Base-by-base conservation (phyloP, 35 echinoderm and acorn worm species). In the Anneissia japonica region DNA sequence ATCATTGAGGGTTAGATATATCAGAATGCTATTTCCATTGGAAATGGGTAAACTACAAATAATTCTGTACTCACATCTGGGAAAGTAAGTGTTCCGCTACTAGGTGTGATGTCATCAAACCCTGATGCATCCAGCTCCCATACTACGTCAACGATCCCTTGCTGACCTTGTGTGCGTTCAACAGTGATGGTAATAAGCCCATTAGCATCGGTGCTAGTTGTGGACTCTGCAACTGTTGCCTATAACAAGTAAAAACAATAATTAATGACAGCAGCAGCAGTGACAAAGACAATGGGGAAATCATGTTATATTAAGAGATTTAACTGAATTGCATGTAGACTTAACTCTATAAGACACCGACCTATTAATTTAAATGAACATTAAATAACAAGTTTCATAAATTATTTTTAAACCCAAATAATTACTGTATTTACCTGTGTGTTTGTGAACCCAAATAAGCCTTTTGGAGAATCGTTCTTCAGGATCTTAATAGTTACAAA, bases 401-500 rank as follows among this genome's bases (percentile, higher is more conserved):
- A n/a, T n/a, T n/a, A n/a, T n/a, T n/a, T n/a, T n/a, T n/a, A n/a
- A n/a, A n/a, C n/a, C n/a, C n/a, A n/a, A n/a, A n/a, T n/a, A n/a
- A n/a, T n/a, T n/a, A n/a, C n/a, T n/a, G n/a, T n/a, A 14, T 32
- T 43, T 86, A 97, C 95, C 91, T 97, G 91, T 36, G 84, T 79
- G 46, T 90, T 91, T 32, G 84, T 85, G 76, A 97, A 97, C 26
- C 91, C 91, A 88, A 97, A 97, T 30, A 97, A 86, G n/a, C 95
- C 95, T 73, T 86, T 93, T 0, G 95, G 95, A 0, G 95, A 97
- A 81, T 97, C 95, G 64, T 97, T 97, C 86, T 97, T 93, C 29
- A 97, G 85, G n/a, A 97, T 97, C 83, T 97, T 97, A 19, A 97
- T 83, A 74, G 93, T 87, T 37, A 92, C 77, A 37, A 88, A 90